Conservation (phyloP, 2,113 vertebrate genomes). For the Choloepus hoffmanni region DNA sequence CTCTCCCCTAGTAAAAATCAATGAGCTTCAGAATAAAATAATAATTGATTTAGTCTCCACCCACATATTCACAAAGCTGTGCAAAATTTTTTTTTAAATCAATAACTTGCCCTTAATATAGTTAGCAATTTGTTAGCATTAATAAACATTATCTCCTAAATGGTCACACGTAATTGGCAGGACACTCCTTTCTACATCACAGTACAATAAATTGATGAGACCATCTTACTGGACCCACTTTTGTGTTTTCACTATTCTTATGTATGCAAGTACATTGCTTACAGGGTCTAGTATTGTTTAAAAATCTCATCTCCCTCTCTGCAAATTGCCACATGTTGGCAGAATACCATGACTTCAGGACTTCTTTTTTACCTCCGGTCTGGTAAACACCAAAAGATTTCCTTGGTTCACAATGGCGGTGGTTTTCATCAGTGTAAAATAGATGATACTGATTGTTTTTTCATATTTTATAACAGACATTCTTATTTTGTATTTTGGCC, state of each 20-base stretch:
- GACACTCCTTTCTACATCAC: rapidly evolving
- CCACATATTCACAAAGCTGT: not conserved
- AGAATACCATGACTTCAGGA: not conserved
- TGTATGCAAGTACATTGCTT: rapidly evolving
- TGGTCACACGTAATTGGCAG: too few relatives aligned
- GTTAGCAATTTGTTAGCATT: rapidly evolving
- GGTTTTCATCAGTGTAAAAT: too few relatives aligned
- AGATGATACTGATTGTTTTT: too few relatives aligned
- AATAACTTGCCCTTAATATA: not conserved
- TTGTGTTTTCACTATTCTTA: rapidly evolving
- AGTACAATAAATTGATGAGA: rapidly evolving
- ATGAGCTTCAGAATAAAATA: not conserved
- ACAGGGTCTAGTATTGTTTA: not conserved
- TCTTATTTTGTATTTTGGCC: too few relatives aligned
- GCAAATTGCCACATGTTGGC: not conserved
- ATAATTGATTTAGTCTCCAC: not conserved
- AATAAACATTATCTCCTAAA: too few relatives aligned
- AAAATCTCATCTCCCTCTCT: not conserved
- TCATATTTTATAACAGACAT: too few relatives aligned
- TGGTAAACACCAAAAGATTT: not conserved
- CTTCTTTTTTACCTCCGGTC: not conserved
- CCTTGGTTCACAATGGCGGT: too few relatives aligned
- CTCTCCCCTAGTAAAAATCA: not conserved
- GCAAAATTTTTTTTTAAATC: not conserved
- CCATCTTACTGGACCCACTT: rapidly evolving